These are phyloP conservation scores for Amblyjoppa fuscipennis DNA, from an alignment of 2,888 invertebrate genomes.

Conservation along the genomic window DNA sequence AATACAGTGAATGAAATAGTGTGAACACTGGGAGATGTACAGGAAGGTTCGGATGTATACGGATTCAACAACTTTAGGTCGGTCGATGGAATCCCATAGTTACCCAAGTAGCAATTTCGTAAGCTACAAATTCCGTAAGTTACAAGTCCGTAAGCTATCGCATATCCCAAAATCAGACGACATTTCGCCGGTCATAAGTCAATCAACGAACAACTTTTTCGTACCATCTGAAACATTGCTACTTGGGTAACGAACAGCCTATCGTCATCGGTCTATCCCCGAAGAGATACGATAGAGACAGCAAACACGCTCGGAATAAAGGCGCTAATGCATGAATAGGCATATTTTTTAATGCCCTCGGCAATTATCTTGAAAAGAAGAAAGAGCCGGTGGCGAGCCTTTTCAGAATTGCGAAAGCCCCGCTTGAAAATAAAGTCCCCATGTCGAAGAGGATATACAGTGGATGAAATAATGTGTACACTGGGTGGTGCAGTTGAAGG, in stretches of 20 bases:
- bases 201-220: no score
- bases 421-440: conserved; percentile 11
- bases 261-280: conserved; percentile 55
- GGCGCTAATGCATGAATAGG: conserved; percentile 48
- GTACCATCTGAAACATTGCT: no score
- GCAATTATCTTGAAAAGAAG: neutral
- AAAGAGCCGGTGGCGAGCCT: neutral
- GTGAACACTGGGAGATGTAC: neutral
- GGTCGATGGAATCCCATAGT: conserved; percentile 70
- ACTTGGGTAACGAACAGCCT: conserved; percentile 64
- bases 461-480: neutral
- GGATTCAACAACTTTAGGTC: conserved; percentile 65
- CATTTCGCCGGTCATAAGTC: no score
- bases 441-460: neutral
- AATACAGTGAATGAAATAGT: neutral
- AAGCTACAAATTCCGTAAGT: no score
- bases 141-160: no score
- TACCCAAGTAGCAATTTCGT: conserved; percentile 8
- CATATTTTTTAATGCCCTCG: neutral
- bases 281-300: neutral
- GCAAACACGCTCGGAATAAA: conserved; percentile 31
- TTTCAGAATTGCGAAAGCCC: neutral
- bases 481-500: conserved; percentile 23
- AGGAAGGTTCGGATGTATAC: conserved; percentile 44
- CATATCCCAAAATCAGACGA: no score